Conservation (phyloP, 2,888 invertebrate genomes). For the Melinopterus prodromus region DNA sequence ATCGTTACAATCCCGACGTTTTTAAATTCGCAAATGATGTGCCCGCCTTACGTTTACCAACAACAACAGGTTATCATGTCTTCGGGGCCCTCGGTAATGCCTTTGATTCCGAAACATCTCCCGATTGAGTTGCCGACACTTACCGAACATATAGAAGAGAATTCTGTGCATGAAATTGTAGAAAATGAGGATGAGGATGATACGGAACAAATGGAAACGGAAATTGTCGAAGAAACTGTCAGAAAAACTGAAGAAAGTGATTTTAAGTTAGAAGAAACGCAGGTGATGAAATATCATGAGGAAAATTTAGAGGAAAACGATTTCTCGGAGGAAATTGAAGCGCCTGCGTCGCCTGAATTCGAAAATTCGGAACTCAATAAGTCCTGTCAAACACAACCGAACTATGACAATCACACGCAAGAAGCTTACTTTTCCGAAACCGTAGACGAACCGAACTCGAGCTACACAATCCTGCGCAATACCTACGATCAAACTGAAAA, state of each 20-base stretch:
- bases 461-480: constrained; percentile 38
- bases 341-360: not conserved
- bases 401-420: constrained; percentile 18
- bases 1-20: constrained; percentile 63
- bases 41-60: constrained; percentile 63
- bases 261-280: constrained; percentile 26
- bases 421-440: constrained; percentile 8
- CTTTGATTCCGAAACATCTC: constrained; percentile 45
- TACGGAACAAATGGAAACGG: constrained; percentile 10
- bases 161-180: constrained; percentile 14
- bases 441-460: constrained; percentile 33
- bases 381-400: constrained; percentile 56
- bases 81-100: constrained; percentile 58
- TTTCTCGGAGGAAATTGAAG: not conserved
- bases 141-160: constrained; percentile 15
- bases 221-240: constrained; percentile 31
- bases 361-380: constrained; percentile 56
- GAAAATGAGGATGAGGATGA: constrained; percentile 27
- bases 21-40: constrained; percentile 64
- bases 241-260: constrained; percentile 33
- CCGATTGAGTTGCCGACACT: constrained; percentile 31
- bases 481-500: constrained; percentile 33
- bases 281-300: not conserved
- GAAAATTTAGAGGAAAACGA: not conserved
- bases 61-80: constrained; percentile 66